Evolutionary conservation across 2,797 vertebrate genomes (phyloP), one percentile per base, ranked within the genome.

Genomic region (Dryobates pubescens): DNA sequence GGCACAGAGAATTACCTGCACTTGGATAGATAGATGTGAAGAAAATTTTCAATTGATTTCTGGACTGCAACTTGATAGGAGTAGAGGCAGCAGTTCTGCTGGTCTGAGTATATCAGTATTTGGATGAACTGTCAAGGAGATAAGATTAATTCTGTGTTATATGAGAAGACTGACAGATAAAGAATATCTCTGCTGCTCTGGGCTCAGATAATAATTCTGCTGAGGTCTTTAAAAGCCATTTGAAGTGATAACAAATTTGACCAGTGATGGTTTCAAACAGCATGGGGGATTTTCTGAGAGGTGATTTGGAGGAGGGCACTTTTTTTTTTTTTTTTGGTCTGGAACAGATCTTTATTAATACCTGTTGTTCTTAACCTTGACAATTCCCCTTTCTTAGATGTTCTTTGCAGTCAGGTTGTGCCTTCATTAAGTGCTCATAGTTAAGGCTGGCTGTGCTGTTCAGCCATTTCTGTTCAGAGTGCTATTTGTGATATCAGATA

Each of bases 11-110:
- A 79, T 59, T 88, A 81, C 43, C 17, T 76, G 14, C 57, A 13
- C 34, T 71, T 77, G 38, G 30, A 17, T 26, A 63, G 54, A 73
- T 0, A 86, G 26, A 76, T 34, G 29, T 56, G 63, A 80, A 36
- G 36, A 92, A 91, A 82, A 86, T 30, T 73, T 32, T 79, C 38
- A 61, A 2, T 36, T 88, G n/a, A 43, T 89, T 94, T 90, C 64
- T 89, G 68, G 61, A n/a, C 36, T 79, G 30, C 1, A 5, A 36
- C 38, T 82, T 88, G 32, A 17, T 70, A 58, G 34, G 15, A 75
- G 23, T 27, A 82, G 67, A 36, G n/a, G 41, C 3, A 4, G 49
- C 47, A 61, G 15, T 86, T 86, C 14, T 13, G 24, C 19, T 70
- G 34, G 8, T 62, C 43, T 92, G 38, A 63, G 17, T 8, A 3